Base-by-base conservation (phyloP, 2,888 invertebrate species). In the Epirrhoe tristata region DNA sequence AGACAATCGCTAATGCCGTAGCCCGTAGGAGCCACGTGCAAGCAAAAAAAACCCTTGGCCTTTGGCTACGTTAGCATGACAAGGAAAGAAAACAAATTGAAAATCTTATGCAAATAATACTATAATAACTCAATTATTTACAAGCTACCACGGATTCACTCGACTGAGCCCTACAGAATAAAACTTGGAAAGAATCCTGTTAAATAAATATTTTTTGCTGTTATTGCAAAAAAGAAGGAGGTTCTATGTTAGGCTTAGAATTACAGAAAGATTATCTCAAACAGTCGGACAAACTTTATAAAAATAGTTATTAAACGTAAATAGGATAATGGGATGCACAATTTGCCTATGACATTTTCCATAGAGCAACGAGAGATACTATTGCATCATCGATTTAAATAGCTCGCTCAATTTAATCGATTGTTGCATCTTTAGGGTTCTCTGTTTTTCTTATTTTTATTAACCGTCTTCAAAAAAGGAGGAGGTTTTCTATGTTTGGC, bases 371-470 rank as follows among this genome's bases (percentile, higher is more conserved):
- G 54, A 62, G 17, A 55, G 54, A 46, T 56, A 36, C 43, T 64
- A 53, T 67, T 70, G 64, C 63, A 58, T 70, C 63, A 67, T 64
- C 10, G n/a, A 65, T 12, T 59, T 32, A 63, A 63, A 63, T 56
- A 61, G 43, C 75, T 79, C 75, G 61, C 71, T 81, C 74, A 79
- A 80, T 77, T 63, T 80, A 80, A 82, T 83, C 63, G 73, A 60
- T 77, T 78, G 32, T 81, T 81, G 79, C 77, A 72, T 77, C 74
- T 72, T 72, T 43, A 43, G 39, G 5, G 39, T 43, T 43, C 12
- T 24, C 1, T 24, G 24, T 24, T 24, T 24, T 24, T 24, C 3
- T 24, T 24, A 24, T 24, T 24, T 24, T 24, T n/a, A n/a, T n/a
- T n/a, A n/a, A n/a, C n/a, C n/a, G n/a, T n/a, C n/a, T n/a, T n/a